Base-by-base conservation (phyloP, 2,797 vertebrate species). In the Sebastiscus tertius region DNA sequence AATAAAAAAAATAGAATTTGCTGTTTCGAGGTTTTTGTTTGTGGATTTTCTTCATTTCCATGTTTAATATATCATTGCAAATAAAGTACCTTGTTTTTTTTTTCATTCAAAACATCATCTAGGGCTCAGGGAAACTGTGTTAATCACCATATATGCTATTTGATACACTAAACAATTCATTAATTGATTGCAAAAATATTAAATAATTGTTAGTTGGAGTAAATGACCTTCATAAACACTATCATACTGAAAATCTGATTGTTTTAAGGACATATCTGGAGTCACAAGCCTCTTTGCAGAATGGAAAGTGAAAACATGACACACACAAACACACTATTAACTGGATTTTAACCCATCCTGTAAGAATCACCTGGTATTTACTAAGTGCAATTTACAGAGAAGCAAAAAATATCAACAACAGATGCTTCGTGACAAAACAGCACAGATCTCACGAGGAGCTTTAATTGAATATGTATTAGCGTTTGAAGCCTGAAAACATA, bases 381-480 rank as follows among this genome's bases (percentile, higher is more conserved):
- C 29, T 14, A 33, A 79, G 61, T 52, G 64, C 74, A 64, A 76
- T 82, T 69, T 42, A 24, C 33, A 80, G 29, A 42, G 33, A 36
- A 27, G 33, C 29, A 49, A 34, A 58, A 72, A 39, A 72, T 72
- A 69, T 65, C 39, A 26, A 54, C 39, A 26, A 54, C 16, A 13
- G 20, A 81, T 42, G 26, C 29, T 76, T 80, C 46, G 11, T 54
- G 39, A 66, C 16, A 52, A 71, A 80, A 76, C 58, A 60, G 27
- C 54, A 54, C 13, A 56, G 16, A 67, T 33, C 49, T 73, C 20
- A n/a, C 8, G 3, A 49, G 12, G 31, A 26, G 34, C 29, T 81
- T 62, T 59, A 16, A 42, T 46, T 4, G 10, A 12, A 55, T 26
- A 54, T 65, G 2, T 22, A 52, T 59, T 11, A 63, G 36, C 36